Percentiles rank a stretch among this genome's conserved stretches.
Conservation (phyloP, 35 echinoderm and acorn worm genomes). For the Diadema setosum region DNA sequence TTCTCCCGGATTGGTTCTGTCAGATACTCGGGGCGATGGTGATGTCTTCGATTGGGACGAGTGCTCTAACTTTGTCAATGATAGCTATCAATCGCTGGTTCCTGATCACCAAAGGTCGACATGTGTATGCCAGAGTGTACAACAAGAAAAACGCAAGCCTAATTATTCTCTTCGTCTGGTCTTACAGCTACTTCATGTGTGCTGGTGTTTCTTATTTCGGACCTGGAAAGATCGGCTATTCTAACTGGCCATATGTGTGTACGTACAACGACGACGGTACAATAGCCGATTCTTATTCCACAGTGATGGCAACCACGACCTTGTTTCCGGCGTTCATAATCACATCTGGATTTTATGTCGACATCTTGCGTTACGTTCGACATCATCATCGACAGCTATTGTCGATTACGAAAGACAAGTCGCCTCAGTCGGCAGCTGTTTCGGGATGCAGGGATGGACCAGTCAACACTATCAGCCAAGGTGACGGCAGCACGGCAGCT, state of each 20-base stretch:
- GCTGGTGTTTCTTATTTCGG: background rate
- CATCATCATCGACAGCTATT: background rate
- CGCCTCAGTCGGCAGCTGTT: background rate
- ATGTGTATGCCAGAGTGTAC: background rate
- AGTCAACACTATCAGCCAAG: background rate
- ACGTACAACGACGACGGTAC: background rate
- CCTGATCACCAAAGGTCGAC: background rate
- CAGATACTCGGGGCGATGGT: conserved; percentile 31
- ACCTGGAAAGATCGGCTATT: background rate
- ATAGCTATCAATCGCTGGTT: conserved; percentile 49
- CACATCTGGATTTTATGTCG: background rate
- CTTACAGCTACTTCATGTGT: background rate
- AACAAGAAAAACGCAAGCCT: background rate
- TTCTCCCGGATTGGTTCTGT: conserved; percentile 35
- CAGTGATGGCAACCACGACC: background rate
- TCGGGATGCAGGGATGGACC: background rate
- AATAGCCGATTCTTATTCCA: background rate
- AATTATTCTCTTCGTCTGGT: conserved; percentile 2
- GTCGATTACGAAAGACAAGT: too few species aligned
- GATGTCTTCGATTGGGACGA: conserved; percentile 21
- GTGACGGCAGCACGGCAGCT: background rate
- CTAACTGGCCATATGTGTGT: background rate
- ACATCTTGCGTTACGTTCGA: background rate
- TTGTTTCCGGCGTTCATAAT: background rate
- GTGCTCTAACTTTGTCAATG: conserved; percentile 1